Conservation (phyloP, 2,797 vertebrate species). For the Nannoperca australis region DNA sequence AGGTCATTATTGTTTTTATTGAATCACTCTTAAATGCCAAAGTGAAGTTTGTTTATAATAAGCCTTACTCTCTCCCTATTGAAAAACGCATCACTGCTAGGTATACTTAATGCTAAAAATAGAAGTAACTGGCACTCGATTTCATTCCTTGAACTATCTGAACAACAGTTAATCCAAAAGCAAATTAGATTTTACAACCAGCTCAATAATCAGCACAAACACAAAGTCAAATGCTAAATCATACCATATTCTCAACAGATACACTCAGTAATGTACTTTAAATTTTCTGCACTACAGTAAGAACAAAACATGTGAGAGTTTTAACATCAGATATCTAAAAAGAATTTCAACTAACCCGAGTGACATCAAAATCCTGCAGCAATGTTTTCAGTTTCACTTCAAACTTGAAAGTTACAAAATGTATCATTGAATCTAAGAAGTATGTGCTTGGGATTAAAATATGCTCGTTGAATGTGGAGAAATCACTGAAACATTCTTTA, state of each 20-base stretch:
- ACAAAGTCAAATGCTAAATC: background rate
- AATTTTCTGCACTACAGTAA: background rate
- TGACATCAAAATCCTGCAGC: slow-evolving; percentile 10
- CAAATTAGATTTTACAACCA: slow-evolving; percentile 6
- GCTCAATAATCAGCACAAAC: background rate
- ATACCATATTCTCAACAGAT: background rate
- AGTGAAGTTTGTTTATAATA: slow-evolving; percentile 2
- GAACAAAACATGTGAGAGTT: background rate
- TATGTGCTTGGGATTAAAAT: slow-evolving; percentile 35
- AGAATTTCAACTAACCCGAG: slow-evolving; percentile 1
- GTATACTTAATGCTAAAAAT: background rate
- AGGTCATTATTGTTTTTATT: slow-evolving; percentile 21
- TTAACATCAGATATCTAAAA: slow-evolving; percentile 2
- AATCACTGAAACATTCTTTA: slow-evolving; percentile 49
- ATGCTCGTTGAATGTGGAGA: slow-evolving; percentile 45
- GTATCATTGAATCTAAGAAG: slow-evolving; percentile 1
- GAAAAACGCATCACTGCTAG: background rate
- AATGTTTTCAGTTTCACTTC: slow-evolving; percentile 16
- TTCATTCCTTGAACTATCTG: background rate
- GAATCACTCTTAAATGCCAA: background rate
- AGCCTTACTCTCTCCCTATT: background rate
- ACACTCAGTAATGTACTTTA: background rate
- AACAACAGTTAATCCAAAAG: background rate
- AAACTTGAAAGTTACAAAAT: slow-evolving; percentile 21
- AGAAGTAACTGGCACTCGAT: background rate